Conservation (phyloP, 2,888 invertebrate genomes). For the Leptothorax acervorum region DNA sequence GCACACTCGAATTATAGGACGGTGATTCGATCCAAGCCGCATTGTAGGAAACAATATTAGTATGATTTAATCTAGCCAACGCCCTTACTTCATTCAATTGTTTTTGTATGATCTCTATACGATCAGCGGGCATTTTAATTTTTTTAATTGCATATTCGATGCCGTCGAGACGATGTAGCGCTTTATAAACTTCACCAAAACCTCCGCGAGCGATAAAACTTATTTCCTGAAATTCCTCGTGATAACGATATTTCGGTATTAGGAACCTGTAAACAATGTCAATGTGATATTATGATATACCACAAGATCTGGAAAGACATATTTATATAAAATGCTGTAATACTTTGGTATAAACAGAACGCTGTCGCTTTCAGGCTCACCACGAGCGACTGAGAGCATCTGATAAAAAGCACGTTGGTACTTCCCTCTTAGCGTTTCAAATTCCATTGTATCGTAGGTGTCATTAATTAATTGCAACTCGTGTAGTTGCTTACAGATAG, state of each 20-base stretch:
- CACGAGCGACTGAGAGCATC: slow-evolving; percentile 88
- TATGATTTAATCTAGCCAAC: slow-evolving; percentile 92
- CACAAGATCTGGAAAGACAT: not conserved
- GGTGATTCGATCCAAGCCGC: slow-evolving; percentile 92
- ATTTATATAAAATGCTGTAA: slow-evolving; percentile 57
- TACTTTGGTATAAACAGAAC: slow-evolving; percentile 77
- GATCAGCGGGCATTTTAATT: slow-evolving; percentile 89
- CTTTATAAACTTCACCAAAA: slow-evolving; percentile 92
- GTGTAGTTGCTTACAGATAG: slow-evolving; percentile 89
- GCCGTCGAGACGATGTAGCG: slow-evolving; percentile 91
- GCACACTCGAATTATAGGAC: slow-evolving; percentile 36
- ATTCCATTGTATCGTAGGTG: slow-evolving; percentile 90
- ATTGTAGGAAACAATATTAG: slow-evolving; percentile 93
- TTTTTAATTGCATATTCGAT: slow-evolving; percentile 94
- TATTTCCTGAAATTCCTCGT: slow-evolving; percentile 90
- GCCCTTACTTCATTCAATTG: slow-evolving; percentile 93
- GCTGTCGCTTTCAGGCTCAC: slow-evolving; percentile 75
- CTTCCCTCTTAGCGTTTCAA: slow-evolving; percentile 90
- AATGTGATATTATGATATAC: not conserved
- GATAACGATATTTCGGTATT: slow-evolving; percentile 88
- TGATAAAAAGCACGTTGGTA: slow-evolving; percentile 90
- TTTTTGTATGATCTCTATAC: slow-evolving; percentile 88
- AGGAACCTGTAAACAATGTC: slow-evolving; percentile 68
- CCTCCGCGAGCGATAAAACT: slow-evolving; percentile 91
- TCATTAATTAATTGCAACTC: slow-evolving; percentile 90